Percentiles rank a stretch among this genome's conserved stretches.
Evolutionary conservation across 1,140 invertebrate species (phyloP).

Genomic region (Araneus ventricosus): DNA sequence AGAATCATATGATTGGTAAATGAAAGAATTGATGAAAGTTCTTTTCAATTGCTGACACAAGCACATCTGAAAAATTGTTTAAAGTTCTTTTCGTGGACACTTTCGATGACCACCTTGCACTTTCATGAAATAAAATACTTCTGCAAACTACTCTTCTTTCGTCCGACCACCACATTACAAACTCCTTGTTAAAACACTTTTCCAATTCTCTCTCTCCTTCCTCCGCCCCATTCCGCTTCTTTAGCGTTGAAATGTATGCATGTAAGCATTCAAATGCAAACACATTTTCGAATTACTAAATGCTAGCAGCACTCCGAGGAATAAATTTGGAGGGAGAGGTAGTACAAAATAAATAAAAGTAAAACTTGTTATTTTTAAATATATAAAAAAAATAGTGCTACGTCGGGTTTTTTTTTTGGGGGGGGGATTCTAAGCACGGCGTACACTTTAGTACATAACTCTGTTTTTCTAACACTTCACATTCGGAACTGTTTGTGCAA

Average conservation of each 20-base stretch:
- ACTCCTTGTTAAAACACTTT: background rate
- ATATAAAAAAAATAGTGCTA: background rate
- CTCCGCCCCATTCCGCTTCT: background rate
- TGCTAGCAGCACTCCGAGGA: background rate
- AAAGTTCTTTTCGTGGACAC: background rate
- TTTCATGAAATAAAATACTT: background rate
- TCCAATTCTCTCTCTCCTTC: background rate
- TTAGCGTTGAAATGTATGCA: background rate
- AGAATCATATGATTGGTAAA: too few species aligned
- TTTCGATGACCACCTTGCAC: conserved; percentile 6
- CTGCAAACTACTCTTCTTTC: background rate
- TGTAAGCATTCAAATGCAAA: conserved; percentile 1
- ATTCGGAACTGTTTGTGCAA: background rate
- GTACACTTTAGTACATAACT: conserved; percentile 40
- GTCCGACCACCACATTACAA: background rate
- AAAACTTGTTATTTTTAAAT: background rate
- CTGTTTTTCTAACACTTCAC: conserved; percentile 47
- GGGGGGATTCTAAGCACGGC: background rate
- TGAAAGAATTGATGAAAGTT: too few species aligned
- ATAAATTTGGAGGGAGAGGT: background rate
- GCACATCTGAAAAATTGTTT: too few species aligned
- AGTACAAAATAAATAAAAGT: background rate
- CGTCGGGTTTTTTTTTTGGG: background rate
- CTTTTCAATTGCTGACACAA: too few species aligned
- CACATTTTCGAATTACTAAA: conserved; percentile 17